phyloP scores from a whole-genome alignment of 2,888 invertebrate genomes.

The Molanna angustata region DNA sequence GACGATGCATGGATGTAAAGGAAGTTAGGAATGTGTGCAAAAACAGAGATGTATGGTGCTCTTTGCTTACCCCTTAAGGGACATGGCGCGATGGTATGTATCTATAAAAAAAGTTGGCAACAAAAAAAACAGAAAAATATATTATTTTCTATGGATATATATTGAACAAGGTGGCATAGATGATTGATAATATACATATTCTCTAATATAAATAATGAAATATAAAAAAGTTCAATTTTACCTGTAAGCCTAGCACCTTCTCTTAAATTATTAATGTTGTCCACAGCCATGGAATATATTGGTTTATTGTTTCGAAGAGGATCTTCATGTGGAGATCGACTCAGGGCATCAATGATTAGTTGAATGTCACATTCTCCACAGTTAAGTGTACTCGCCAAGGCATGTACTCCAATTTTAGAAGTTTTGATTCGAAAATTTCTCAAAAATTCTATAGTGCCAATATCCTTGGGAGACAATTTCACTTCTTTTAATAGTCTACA shows the following conservation, averaged over 20 bases:
- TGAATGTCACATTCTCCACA: conserved; percentile 63
- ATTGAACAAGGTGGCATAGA: too few relatives aligned
- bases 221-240: conserved; percentile 36
- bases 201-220: too few relatives aligned
- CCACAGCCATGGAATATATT: conserved; percentile 72
- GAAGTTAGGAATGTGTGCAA: too few relatives aligned
- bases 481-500: conserved; percentile 50
- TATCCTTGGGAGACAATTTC: conserved; percentile 45
- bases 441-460: conserved; percentile 47
- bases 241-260: conserved; percentile 63
- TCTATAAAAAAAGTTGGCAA: too few relatives aligned
- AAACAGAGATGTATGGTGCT: too few relatives aligned
- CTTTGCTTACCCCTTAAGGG: too few relatives aligned
- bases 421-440: conserved; percentile 40
- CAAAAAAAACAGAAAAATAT: too few relatives aligned
- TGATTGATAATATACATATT: too few relatives aligned
- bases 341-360: conserved; percentile 71
- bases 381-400: conserved; percentile 52
- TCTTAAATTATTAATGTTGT: conserved; percentile 62
- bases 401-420: conserved; percentile 35
- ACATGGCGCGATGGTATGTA: too few relatives aligned
- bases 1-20: too few relatives aligned
- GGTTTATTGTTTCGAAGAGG: conserved; percentile 68
- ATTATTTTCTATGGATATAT: too few relatives aligned
- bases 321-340: conserved; percentile 69